Percentiles rank a stretch among this genome's conserved stretches.
phyloP scores from a whole-genome alignment of 2,113 vertebrate genomes.

The Mola mola region DNA sequence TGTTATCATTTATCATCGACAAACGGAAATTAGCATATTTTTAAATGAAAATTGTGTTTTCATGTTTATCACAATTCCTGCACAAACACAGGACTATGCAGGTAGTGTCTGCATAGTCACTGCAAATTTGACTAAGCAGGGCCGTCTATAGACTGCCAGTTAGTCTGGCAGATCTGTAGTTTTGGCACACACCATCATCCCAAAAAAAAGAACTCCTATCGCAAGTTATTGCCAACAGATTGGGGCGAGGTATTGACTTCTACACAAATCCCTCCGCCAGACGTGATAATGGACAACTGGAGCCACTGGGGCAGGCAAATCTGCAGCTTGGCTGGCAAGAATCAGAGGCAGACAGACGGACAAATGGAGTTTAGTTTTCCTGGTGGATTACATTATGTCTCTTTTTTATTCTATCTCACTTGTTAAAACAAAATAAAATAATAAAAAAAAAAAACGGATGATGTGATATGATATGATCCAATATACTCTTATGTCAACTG shows the following conservation, averaged over 20 bases:
- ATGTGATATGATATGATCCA: too few species aligned
- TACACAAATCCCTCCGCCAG: constrained; percentile 36
- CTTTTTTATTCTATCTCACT: constrained; percentile 40
- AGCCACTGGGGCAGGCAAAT: constrained; percentile 46
- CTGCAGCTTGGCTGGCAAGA: constrained; percentile 54
- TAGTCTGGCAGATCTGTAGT: constrained; percentile 41
- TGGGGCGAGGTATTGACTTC: constrained; percentile 58
- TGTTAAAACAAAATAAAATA: constrained; percentile 17
- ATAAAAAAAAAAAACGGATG: constrained; percentile 35
- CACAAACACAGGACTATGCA: too few species aligned
- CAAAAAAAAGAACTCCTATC: constrained; percentile 23
- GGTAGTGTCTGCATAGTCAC: neutral
- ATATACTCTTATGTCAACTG: too few species aligned
- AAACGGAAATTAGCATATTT: too few species aligned
- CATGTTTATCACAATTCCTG: constrained; percentile 20
- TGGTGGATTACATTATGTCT: constrained; percentile 27
- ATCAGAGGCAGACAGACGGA: constrained; percentile 33
- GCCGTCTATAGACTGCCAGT: constrained; percentile 37
- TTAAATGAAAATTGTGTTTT: neutral
- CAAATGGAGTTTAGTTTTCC: constrained; percentile 30
- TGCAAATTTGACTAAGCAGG: constrained; percentile 49
- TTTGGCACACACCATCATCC: constrained; percentile 25
- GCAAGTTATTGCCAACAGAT: constrained; percentile 47
- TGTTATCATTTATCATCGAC: too few species aligned
- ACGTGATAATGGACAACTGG: constrained; percentile 50